These are phyloP conservation scores for Cordilura impudica DNA, from an alignment of 2,888 invertebrate species.

Conservation along the genomic window DNA sequence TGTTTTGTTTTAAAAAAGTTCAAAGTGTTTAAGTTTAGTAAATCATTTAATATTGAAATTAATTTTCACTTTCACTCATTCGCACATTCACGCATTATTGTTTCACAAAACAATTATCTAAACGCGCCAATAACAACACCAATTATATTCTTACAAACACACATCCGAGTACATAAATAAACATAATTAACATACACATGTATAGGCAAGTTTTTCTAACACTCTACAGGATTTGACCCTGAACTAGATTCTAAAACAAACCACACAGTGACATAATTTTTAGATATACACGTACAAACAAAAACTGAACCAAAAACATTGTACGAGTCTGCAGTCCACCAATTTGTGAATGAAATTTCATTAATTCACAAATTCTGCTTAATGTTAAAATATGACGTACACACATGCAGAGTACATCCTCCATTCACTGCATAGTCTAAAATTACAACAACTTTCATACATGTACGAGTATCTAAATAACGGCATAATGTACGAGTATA, in stretches of 20 bases:
- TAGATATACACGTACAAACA: neutral
- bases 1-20: too few species aligned
- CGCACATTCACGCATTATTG: neutral
- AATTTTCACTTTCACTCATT: neutral
- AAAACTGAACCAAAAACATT: neutral
- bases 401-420: neutral
- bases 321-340: neutral
- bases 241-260: slow-evolving; percentile 54
- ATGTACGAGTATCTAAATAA: too few species aligned
- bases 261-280: slow-evolving; percentile 15
- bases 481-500: too few species aligned
- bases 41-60: too few species aligned
- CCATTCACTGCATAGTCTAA: neutral
- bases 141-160: neutral
- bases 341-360: slow-evolving; percentile 55
- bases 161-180: neutral
- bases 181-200: neutral
- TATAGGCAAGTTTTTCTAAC: slow-evolving; percentile 43
- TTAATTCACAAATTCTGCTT: slow-evolving; percentile 25
- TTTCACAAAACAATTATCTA: neutral
- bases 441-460: too few species aligned
- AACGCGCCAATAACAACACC: neutral
- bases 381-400: neutral
- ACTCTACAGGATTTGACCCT: slow-evolving; percentile 55
- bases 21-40: too few species aligned